Evolutionary conservation across 1,140 invertebrate species (phyloP), one percentile per base, ranked within the genome.

Genomic region (Bombus affinis): DNA sequence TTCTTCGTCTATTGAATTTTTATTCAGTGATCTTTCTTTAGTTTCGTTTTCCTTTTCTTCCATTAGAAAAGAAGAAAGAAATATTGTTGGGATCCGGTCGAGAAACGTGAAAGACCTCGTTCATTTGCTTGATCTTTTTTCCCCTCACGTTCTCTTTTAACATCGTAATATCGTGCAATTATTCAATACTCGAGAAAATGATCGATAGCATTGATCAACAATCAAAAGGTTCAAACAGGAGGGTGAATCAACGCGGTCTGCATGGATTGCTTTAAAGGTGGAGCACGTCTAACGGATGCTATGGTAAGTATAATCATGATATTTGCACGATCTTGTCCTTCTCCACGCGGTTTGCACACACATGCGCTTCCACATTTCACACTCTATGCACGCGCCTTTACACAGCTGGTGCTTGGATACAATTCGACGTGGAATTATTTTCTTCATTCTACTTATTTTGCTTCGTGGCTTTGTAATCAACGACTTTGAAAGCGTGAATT

Each of bases 251-350:
- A 88, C 76, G 79, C 39, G 37, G n/a, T 28, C 74, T 80, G 70
- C 70, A 66, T 59, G 81, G 59, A 68, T 78, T 35, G 71, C 62
- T 81, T 81, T 57, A 35, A 88, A 88, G 83, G 70, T 82, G 83
- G 80, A 87, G 59, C 72, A 44, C 82, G 88, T 53, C 87, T 70
- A 73, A 59, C 44, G 39, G 28, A 80, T 62, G 47, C 65, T 39
- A 80, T 25, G 65, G 47, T 53, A 84, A 79, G 75, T 79, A 28
- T 80, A 80, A 80, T 42, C 42, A 25, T 28, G 68, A 73, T 81
- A 81, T 72, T 89, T 79, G 83, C 88, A 71, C 76, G 81, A 81
- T 81, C 72, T 86, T 88, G 77, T 81, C 88, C 85, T 86, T 86
- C 81, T 80, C 85, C 66, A 84, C 81, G 80, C 84, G 80, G 57